Conservation (phyloP, 2,113 vertebrate genomes). For the Eubucco bourcierii region DNA sequence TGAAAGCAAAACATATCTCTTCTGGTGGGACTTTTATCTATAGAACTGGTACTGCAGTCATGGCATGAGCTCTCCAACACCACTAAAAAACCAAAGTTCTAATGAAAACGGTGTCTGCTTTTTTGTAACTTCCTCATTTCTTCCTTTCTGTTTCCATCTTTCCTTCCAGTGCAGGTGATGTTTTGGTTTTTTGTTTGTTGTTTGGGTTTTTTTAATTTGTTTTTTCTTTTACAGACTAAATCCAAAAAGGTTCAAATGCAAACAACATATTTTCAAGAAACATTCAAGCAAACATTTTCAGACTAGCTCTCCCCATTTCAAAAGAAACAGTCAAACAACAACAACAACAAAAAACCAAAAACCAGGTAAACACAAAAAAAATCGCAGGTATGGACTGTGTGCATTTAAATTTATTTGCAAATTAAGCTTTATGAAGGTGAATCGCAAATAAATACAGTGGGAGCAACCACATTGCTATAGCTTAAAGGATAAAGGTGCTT, state of each 20-base stretch:
- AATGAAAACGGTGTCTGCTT: neutral
- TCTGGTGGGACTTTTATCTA: neutral
- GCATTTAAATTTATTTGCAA: neutral
- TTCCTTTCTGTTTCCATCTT: neutral
- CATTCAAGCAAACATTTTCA: neutral
- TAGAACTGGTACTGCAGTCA: neutral
- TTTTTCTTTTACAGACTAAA: neutral
- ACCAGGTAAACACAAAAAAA: neutral
- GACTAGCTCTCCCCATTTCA: neutral
- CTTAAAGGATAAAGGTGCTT: constrained; percentile 60
- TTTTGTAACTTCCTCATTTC: neutral
- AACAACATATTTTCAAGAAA: neutral
- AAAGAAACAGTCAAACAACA: neutral
- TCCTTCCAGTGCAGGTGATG: neutral
- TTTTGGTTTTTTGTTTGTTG: neutral
- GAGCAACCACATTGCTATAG: neutral
- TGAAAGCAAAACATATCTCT: neutral
- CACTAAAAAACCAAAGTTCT: neutral
- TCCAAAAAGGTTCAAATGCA: neutral
- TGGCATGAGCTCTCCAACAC: neutral
- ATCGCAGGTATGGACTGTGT: neutral
- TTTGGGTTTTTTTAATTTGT: neutral
- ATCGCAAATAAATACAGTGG: neutral
- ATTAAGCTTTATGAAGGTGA: neutral
- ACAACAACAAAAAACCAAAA: neutral